phyloP scores from a whole-genome alignment of 2,113 vertebrate genomes.

The Pelmatolapia mariae region DNA sequence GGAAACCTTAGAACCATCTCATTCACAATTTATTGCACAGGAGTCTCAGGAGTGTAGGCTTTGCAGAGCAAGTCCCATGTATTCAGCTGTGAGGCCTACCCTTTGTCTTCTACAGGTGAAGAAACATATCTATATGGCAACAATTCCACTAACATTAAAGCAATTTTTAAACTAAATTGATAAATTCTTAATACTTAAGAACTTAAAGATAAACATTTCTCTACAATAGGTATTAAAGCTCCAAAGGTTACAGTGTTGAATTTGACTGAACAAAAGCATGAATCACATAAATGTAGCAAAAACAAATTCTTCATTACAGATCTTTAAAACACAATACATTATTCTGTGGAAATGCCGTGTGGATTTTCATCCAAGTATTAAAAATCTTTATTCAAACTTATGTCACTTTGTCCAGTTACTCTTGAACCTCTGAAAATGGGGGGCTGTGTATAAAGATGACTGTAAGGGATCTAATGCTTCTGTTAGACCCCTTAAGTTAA shows the following conservation, averaged over 20 bases:
- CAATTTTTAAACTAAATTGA: background rate
- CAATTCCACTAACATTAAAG: background rate
- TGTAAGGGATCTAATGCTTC: background rate
- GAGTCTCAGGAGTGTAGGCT: background rate
- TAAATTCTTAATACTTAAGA: background rate
- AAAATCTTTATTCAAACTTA: background rate
- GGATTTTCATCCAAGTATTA: background rate
- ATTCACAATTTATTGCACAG: background rate
- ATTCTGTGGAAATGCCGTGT: fast-evolving
- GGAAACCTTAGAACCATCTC: background rate
- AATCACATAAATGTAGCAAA: background rate
- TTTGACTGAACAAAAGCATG: background rate
- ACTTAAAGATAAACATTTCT: background rate
- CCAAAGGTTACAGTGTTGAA: background rate
- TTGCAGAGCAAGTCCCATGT: background rate
- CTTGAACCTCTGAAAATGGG: background rate
- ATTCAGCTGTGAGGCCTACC: background rate
- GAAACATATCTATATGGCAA: background rate
- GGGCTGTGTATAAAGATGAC: background rate
- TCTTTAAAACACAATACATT: background rate
- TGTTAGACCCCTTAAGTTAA: no score
- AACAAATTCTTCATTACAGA: background rate
- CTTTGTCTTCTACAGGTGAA: background rate
- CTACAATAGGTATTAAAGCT: background rate
- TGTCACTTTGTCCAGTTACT: background rate